phyloP scores from a whole-genome alignment of 2,797 vertebrate genomes.

The Semotilus atromaculatus region DNA sequence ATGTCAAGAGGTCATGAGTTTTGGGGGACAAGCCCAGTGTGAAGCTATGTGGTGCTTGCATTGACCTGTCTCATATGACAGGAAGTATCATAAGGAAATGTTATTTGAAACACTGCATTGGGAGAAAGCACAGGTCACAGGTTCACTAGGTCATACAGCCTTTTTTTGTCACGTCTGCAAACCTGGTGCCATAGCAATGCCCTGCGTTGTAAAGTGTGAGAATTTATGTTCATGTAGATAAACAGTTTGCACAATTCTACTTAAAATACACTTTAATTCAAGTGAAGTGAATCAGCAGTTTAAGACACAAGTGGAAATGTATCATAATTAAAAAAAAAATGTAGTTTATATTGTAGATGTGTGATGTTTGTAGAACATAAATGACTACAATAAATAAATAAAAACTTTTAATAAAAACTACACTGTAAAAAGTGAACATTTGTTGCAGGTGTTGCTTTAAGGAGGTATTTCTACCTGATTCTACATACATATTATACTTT shows the following conservation, averaged over 20 bases:
- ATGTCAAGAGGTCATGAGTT: slow-evolving; percentile 32
- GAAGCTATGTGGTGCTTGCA: slow-evolving; percentile 6
- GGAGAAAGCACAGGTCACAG: neutral
- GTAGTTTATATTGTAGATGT: too few species aligned
- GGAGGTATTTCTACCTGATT: too few species aligned
- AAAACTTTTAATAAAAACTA: too few species aligned
- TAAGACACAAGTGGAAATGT: neutral
- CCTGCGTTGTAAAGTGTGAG: neutral
- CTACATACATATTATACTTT: too few species aligned
- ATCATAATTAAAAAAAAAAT: neutral
- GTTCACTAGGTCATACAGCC: neutral
- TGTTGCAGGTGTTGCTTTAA: too few species aligned
- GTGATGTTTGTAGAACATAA: too few species aligned
- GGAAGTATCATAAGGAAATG: neutral
- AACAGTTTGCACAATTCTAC: neutral
- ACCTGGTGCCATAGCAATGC: neutral
- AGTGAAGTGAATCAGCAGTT: neutral
- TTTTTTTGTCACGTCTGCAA: neutral
- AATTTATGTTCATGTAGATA: neutral
- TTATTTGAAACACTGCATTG: neutral
- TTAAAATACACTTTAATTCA: neutral
- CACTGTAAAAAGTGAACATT: too few species aligned
- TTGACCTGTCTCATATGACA: slow-evolving; percentile 8
- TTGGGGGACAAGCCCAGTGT: slow-evolving; percentile 26
- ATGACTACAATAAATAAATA: too few species aligned